Conservation (phyloP, 2,113 vertebrate species). For the Tinamus guttatus region DNA sequence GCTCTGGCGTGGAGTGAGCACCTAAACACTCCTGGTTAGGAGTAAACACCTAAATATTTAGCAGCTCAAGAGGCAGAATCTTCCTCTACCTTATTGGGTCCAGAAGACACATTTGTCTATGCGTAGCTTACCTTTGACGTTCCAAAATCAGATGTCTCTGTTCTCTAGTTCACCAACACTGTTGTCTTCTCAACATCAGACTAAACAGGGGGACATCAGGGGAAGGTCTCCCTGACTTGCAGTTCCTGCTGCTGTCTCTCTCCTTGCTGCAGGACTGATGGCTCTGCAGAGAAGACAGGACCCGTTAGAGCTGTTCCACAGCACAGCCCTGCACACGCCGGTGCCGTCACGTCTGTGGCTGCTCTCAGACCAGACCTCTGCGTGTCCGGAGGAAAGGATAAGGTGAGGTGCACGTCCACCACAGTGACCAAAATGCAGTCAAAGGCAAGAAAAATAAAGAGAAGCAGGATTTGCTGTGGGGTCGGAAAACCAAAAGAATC, state of each 20-base stretch:
- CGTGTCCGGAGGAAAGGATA: conserved; percentile 91
- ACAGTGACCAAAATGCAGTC: background rate
- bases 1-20: background rate
- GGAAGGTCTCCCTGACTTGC: background rate
- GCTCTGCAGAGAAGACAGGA: conserved; percentile 67
- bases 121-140: background rate
- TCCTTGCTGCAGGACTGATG: conserved; percentile 75
- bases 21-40: no score
- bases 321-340: conserved; percentile 82
- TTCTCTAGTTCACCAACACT: background rate
- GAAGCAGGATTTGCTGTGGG: background rate
- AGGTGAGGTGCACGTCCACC: conserved; percentile 74
- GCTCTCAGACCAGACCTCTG: conserved; percentile 87
- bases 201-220: no score
- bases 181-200: background rate
- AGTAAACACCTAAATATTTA: background rate
- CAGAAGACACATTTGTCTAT: background rate
- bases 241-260: accelerated
- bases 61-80: background rate
- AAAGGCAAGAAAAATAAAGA: background rate
- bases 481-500: background rate
- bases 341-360: conserved; percentile 84
- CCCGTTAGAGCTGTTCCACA: conserved; percentile 62
- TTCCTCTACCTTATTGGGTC: accelerated
- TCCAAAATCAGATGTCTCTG: background rate